Evolutionary conservation across 2,797 vertebrate species (phyloP), one percentile per base, ranked within the genome.

Genomic region (Acanthiza pusilla): DNA sequence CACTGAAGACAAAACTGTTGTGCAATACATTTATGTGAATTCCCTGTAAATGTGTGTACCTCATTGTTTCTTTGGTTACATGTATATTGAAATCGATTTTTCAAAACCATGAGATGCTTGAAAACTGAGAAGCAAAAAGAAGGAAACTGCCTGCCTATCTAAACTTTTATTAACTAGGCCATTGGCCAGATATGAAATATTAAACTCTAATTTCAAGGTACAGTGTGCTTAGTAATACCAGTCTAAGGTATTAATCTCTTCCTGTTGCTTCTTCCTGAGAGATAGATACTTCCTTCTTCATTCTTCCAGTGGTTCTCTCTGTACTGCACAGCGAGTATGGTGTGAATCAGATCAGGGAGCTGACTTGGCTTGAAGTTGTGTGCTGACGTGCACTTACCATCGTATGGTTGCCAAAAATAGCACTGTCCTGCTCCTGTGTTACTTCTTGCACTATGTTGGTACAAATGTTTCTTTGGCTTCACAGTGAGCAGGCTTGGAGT

Each of bases 401-500:
- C 29, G 7, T 73, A 50, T 42, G 3, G 38, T 60, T 89, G 95
- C 95, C 87, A 80, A 89, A 96, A 96, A 95, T 95, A 96, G 91
- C 25, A 7, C 57, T 89, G 81, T 76, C 93, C 80, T 79, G 87
- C 81, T 94, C 81, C 95, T 79, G 74, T 85, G 67, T 93, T 91
- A 63, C 87, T 87, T 89, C 78, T 93, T 95, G 89, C 94, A 50
- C 89, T 91, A 1, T 67, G 67, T 36, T 71, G 81, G 85, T 95
- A 83, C 75, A 77, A 74, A 22, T 34, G 20, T 42, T 90, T 55
- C 48, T 85, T 82, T 53, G 78, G 70, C 85, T 82, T 79, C 67
- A 8, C 61, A 17, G 87, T 25, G 87, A 53, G 48, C 71, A 30
- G 78, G n/a, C 53, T 87, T 63, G 54, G 74, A 76, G 74, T 87